These are phyloP conservation scores for Sceloporus tristichus DNA, from an alignment of 2,113 vertebrate species.

Conservation along the genomic window DNA sequence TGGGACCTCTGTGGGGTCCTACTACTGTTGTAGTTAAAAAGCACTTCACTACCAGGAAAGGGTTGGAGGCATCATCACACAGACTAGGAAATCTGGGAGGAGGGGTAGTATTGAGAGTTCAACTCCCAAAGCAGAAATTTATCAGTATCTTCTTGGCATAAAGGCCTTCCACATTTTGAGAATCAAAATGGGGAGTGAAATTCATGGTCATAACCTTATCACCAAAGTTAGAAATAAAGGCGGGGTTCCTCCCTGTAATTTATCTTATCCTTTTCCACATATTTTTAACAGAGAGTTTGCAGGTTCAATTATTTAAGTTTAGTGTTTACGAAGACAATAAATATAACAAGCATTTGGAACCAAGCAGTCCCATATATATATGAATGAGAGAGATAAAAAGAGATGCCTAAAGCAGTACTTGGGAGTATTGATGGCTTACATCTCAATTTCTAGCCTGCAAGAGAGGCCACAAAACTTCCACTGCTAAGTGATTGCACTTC, in stretches of 20 bases:
- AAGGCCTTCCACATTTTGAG: background rate
- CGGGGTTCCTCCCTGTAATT: background rate
- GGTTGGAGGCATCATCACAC: background rate
- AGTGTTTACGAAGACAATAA: background rate
- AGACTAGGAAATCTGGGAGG: too few relatives aligned
- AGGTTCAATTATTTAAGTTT: background rate
- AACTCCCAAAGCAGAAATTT: too few relatives aligned
- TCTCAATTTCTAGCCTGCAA: constrained; percentile 7
- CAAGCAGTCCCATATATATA: too few relatives aligned
- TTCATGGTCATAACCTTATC: too few relatives aligned
- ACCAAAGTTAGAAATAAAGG: background rate
- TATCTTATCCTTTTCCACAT: background rate
- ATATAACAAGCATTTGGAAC: too few relatives aligned
- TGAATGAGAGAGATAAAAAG: constrained; percentile 3
- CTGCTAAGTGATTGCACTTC: background rate
- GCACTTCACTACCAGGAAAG: too few relatives aligned
- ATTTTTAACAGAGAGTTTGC: background rate
- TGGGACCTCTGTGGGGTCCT: too few relatives aligned
- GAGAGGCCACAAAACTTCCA: constrained; percentile 38
- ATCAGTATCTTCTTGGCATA: background rate
- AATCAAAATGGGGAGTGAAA: background rate
- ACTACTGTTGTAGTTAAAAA: too few relatives aligned
- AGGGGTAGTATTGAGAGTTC: too few relatives aligned
- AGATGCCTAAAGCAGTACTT: constrained; percentile 15
- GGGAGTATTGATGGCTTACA: constrained; percentile 13